These are phyloP conservation scores for Bombus confusus DNA, from an alignment of 1,140 invertebrate species.

Conservation along the genomic window DNA sequence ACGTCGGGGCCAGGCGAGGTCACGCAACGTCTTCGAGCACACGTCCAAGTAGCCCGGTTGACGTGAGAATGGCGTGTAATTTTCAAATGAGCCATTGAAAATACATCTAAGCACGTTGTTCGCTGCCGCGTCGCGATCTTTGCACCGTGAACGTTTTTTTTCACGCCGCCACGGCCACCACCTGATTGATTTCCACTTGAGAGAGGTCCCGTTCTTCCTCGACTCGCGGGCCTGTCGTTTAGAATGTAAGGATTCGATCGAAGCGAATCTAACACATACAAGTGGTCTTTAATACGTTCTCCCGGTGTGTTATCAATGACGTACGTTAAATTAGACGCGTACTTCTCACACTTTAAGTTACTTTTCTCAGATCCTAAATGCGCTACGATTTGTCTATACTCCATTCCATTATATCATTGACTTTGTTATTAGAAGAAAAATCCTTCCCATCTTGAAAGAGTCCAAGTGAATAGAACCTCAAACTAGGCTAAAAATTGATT, in stretches of 20 bases:
- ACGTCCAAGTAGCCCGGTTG: constrained; percentile 53
- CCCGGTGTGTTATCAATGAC: too few relatives aligned
- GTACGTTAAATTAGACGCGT: too few relatives aligned
- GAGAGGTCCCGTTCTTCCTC: too few relatives aligned
- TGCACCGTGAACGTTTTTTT: constrained; percentile 1
- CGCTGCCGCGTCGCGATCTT: constrained; percentile 21
- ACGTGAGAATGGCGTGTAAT: constrained; percentile 66
- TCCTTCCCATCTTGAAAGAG: too few relatives aligned
- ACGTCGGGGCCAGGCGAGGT: constrained; percentile 38
- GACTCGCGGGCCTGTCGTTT: not conserved
- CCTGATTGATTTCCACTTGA: constrained; percentile 27
- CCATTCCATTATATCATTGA: too few relatives aligned
- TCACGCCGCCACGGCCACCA: not conserved
- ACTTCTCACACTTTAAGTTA: too few relatives aligned
- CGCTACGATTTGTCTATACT: too few relatives aligned
- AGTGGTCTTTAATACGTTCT: too few relatives aligned
- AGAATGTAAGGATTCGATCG: too few relatives aligned
- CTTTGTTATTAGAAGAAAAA: not conserved
- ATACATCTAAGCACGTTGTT: constrained; percentile 36
- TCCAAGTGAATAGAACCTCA: not conserved
- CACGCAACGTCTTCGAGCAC: constrained; percentile 54
- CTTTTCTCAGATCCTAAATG: too few relatives aligned
- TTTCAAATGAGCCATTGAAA: constrained; percentile 65
- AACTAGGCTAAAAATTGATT: not conserved
- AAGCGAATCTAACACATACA: too few relatives aligned